A percentile compares a stretch with the other conserved stretches of the same genome.
Evolutionary conservation across 2,113 vertebrate genomes (phyloP).

Genomic region (Nothoprocta pentlandii): DNA sequence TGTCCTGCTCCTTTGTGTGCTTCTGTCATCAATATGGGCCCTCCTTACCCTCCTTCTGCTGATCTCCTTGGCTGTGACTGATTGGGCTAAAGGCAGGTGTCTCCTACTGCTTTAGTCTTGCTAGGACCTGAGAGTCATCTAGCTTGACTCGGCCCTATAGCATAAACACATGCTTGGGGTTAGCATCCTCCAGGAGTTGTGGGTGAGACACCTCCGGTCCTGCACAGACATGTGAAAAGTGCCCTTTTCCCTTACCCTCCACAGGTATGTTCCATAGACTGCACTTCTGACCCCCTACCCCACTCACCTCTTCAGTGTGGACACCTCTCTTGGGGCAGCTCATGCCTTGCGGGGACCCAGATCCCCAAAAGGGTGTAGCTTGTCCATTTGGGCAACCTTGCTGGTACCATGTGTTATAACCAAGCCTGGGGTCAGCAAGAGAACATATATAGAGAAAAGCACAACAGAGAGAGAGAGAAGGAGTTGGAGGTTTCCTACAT

Average conservation of each 20-base stretch:
- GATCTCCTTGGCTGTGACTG: background rate
- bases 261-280: background rate
- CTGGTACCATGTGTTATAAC: background rate
- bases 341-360: background rate
- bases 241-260: too few species aligned
- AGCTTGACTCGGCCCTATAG: background rate
- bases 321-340: background rate
- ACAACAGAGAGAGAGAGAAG: background rate
- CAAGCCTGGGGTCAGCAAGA: background rate
- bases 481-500: background rate
- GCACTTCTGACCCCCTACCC: background rate
- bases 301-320: background rate
- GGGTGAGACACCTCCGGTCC: background rate
- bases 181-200: background rate
- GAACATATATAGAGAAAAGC: background rate
- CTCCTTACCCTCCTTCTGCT: background rate
- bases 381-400: background rate
- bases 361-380: too few species aligned
- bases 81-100: background rate
- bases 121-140: background rate
- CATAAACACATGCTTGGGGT: background rate
- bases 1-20: background rate
- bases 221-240: rapidly evolving
- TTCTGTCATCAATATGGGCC: background rate
- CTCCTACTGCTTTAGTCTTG: background rate